Conservation (phyloP, 1,140 invertebrate species). For the Argopecten irradians region DNA sequence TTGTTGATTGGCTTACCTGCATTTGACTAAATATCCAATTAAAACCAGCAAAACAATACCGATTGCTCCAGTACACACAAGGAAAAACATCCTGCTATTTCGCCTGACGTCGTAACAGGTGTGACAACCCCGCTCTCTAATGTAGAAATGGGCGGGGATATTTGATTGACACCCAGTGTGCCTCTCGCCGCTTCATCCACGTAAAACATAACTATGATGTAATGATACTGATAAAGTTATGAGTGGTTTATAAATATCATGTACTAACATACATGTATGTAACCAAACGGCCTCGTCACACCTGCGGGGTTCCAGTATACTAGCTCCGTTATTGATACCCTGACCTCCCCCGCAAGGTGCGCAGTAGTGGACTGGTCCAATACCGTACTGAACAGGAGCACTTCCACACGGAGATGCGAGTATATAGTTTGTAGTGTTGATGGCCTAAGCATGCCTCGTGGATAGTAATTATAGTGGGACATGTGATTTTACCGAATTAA, state of each 20-base stretch:
- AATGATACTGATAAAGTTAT: neutral
- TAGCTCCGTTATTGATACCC: neutral
- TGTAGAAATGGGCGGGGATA: neutral
- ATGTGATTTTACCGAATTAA: neutral
- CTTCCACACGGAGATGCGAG: conserved; percentile 5
- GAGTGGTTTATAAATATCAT: neutral
- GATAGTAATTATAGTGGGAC: neutral
- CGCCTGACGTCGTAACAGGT: neutral
- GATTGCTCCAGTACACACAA: neutral
- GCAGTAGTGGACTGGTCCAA: neutral
- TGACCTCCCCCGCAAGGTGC: neutral
- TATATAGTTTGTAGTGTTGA: conserved; percentile 16
- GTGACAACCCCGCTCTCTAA: neutral
- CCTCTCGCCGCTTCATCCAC: neutral
- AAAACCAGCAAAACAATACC: neutral
- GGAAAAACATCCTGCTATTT: neutral
- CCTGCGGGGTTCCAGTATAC: neutral
- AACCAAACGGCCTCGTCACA: neutral
- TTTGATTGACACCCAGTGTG: neutral
- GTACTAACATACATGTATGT: neutral
- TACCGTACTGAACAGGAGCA: conserved; percentile 1
- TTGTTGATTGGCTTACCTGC: neutral
- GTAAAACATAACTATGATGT: neutral
- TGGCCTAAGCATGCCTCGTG: conserved; percentile 6
- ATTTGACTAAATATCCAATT: neutral